These are phyloP conservation scores for Sinelater perroti DNA, from an alignment of 2,888 invertebrate genomes.

Conservation along the genomic window DNA sequence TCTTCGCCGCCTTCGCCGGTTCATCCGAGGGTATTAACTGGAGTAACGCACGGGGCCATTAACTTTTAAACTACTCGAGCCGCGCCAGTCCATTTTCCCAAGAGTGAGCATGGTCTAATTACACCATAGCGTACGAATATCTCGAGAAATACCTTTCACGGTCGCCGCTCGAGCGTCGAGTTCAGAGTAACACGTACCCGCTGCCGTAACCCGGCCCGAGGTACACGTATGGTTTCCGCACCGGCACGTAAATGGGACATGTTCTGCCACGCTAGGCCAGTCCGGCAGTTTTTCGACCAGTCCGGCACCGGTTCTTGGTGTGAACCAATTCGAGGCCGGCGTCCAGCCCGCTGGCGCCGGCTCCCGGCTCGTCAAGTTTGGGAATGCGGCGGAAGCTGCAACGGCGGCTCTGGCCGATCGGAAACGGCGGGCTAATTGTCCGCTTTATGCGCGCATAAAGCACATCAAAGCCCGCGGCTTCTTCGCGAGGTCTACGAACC, in stretches of 20 bases:
- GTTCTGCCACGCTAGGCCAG: slow-evolving; percentile 25
- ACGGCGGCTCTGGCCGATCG: no score
- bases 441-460: no score
- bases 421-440: no score
- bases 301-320: slow-evolving; percentile 16
- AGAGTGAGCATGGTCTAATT: slow-evolving; percentile 14
- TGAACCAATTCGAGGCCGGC: slow-evolving; percentile 13
- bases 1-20: no score
- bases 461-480: no score
- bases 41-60: no score
- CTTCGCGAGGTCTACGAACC: no score
- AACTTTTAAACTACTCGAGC: no score
- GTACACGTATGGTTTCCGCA: slow-evolving; percentile 24
- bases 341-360: no score
- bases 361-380: no score
- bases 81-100: slow-evolving; percentile 4
- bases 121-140: slow-evolving; percentile 18
- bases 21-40: no score
- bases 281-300: slow-evolving; percentile 19
- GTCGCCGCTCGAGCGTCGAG: slow-evolving; percentile 14
- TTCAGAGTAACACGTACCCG: slow-evolving; percentile 19
- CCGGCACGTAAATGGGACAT: slow-evolving; percentile 25
- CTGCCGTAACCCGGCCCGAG: slow-evolving; percentile 14
- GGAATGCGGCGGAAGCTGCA: no score
- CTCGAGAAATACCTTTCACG: slow-evolving; percentile 24